phyloP scores from a whole-genome alignment of 1,140 invertebrate species.

The Drosophila obscura region DNA sequence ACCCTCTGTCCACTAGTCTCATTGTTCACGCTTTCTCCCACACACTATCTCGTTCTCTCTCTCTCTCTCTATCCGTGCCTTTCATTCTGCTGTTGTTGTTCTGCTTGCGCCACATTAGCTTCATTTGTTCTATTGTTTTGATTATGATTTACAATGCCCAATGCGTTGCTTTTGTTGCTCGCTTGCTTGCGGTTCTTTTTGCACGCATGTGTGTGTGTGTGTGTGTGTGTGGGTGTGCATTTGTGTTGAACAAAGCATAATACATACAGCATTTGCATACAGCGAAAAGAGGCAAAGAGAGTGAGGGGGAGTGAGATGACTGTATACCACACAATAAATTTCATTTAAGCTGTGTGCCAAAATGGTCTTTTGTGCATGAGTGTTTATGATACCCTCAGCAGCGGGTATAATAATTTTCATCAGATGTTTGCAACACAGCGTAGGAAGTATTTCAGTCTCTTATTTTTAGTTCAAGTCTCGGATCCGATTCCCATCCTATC shows the following conservation, averaged over 20 bases:
- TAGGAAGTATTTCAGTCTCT: too few relatives aligned
- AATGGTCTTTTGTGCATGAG: conserved; percentile 42
- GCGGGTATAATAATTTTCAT: too few relatives aligned
- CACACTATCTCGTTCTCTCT: conserved; percentile 9
- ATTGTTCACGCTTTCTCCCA: conserved; percentile 8
- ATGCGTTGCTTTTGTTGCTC: conserved; percentile 74
- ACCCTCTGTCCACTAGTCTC: too few relatives aligned
- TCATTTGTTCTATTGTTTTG: conserved; percentile 83
- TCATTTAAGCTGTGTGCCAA: conserved; percentile 61
- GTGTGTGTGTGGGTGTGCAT: conserved; percentile 25
- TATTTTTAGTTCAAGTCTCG: too few relatives aligned
- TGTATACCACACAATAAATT: conserved; percentile 69
- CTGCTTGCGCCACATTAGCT: conserved; percentile 74
- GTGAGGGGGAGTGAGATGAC: conserved; percentile 15
- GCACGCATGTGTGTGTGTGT: conserved; percentile 18
- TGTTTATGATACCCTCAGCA: too few relatives aligned
- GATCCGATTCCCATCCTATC: too few relatives aligned
- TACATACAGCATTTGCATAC: conserved; percentile 57
- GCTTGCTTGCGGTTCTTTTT: conserved; percentile 50
- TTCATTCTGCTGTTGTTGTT: conserved; percentile 40
- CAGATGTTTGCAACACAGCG: too few relatives aligned
- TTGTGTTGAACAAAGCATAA: conserved; percentile 57
- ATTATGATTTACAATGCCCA: conserved; percentile 82
- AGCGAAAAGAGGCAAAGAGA: neutral
- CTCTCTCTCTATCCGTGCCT: conserved; percentile 23